Evolutionary conservation across 2,888 invertebrate genomes (phyloP), one percentile per base, ranked within the genome.

Genomic region (Mythimna impura): DNA sequence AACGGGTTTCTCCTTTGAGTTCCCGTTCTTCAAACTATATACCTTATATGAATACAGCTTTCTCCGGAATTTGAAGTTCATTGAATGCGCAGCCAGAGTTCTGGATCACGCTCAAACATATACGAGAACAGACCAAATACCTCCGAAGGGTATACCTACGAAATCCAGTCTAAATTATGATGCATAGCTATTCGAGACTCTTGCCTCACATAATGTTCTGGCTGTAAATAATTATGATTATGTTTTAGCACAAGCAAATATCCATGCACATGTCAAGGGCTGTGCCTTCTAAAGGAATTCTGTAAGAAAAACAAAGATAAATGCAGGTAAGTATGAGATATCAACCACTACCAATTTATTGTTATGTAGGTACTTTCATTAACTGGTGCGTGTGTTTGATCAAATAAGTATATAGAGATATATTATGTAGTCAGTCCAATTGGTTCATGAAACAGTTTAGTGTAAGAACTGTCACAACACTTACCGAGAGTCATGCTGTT

Each of bases 241-340:
- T n/a, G 55, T n/a, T 73, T 73, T 36, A 73, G 73, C 17, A 20
- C 3, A 22, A 20, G 22, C 17, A 22, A 47, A 30, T 0, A 10
- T 22, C 73, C 63, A 50, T 57, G 73, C 22, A 3, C 1, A 47
- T 63, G 55, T 57, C 73, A 63, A 57, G 12, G 62, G 36, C n/a
- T 73, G 20, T 73, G 73, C 12, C 4, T 14, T 50, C 47, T 75
- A 66, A 75, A 3, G 8, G 30, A 50, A 12, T 75, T 67, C 30
- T 20, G 20, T 2, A 3, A 34, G 47, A 62, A 30, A 50, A 9
- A 36, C 22, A 10, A 55, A 55, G 61, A 61, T 5, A 67, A 75
- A 62, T 75, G 75, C 74, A 55, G 6, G 74, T 75, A 20, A 75
- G 74, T 74, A 14, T 47, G n/a, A 25, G 14, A 71, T 22, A 10